These are phyloP conservation scores for Neomonachus schauinslandi DNA, from an alignment of 2,113 vertebrate genomes.

Conservation along the genomic window DNA sequence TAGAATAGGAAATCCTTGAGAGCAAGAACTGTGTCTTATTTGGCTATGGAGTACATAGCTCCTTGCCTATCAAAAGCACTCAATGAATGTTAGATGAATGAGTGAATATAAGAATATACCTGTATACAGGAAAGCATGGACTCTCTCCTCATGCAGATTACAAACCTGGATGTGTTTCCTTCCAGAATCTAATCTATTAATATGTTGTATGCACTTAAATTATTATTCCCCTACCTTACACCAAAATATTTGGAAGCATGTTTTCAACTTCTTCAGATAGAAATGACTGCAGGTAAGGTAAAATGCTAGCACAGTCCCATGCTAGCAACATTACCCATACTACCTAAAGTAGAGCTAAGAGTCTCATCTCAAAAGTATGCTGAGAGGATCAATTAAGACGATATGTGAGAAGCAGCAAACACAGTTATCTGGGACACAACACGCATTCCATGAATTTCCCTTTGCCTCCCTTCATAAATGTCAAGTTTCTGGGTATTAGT, in stretches of 20 bases:
- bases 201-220: neutral
- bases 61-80: neutral
- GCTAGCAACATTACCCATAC: neutral
- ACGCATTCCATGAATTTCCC: neutral
- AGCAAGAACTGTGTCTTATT: conserved; percentile 50
- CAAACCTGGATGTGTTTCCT: neutral
- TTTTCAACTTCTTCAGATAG: neutral
- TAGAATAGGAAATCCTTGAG: conserved; percentile 18
- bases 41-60: neutral
- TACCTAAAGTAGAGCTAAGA: neutral
- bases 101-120: neutral
- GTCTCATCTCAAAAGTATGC: neutral
- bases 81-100: neutral
- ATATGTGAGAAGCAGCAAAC: neutral
- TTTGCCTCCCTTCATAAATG: neutral
- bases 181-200: neutral
- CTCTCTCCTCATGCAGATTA: neutral
- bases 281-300: neutral
- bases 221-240: neutral
- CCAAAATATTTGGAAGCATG: neutral
- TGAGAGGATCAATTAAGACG: neutral
- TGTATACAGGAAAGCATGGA: neutral
- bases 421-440: neutral
- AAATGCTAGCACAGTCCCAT: neutral
- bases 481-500: neutral